These are phyloP conservation scores for Cetonia aurata DNA, from an alignment of 2,888 invertebrate species.

Conservation along the genomic window DNA sequence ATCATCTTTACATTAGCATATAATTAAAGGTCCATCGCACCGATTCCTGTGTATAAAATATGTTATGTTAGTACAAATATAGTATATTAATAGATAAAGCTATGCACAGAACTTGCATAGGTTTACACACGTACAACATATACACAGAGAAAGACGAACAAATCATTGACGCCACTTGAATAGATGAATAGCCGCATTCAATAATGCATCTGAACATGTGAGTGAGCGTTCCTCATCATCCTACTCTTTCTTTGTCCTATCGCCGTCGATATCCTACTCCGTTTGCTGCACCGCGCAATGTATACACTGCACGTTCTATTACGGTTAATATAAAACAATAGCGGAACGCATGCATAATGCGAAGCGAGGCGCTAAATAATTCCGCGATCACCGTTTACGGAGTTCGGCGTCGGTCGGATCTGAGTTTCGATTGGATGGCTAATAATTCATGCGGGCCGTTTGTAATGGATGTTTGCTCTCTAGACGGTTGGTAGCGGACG, in stretches of 20 bases:
- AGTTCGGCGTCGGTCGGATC: constrained; percentile 56
- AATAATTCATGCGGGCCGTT: constrained; percentile 60
- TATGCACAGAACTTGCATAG: no score
- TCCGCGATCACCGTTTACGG: constrained; percentile 57
- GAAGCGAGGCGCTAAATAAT: constrained; percentile 56
- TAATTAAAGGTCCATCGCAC: no score
- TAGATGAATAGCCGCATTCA: constrained; percentile 30
- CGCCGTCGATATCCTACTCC: not conserved
- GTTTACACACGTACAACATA: not conserved
- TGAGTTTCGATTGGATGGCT: constrained; percentile 60
- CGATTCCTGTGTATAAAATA: no score
- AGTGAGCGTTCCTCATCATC: not conserved
- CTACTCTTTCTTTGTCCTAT: not conserved
- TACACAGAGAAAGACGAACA: constrained; percentile 5
- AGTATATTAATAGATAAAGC: no score
- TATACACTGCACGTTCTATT: constrained; percentile 15
- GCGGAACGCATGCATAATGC: constrained; percentile 45
- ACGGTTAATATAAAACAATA: constrained; percentile 37
- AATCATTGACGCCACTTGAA: constrained; percentile 29
- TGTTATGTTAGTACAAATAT: no score
- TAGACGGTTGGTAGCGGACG: constrained; percentile 52
- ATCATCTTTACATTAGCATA: no score
- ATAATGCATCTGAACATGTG: constrained; percentile 27
- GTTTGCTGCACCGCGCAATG: no score
- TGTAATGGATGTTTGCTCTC: constrained; percentile 61